phyloP scores from a whole-genome alignment of 1,140 invertebrate genomes.

The Drosophila novamexicana region DNA sequence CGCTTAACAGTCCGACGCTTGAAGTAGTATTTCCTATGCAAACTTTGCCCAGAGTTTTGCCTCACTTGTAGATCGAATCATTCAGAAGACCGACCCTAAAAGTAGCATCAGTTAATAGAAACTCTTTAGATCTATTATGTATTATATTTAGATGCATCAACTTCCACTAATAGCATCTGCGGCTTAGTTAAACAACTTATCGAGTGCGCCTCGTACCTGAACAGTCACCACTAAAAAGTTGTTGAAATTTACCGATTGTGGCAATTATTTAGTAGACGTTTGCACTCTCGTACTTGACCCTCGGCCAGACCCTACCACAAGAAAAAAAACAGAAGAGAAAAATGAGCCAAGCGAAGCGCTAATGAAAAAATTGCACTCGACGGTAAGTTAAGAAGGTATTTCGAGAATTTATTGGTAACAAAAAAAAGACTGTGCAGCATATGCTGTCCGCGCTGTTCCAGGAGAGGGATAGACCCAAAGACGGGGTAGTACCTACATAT shows the following conservation, averaged over 20 bases:
- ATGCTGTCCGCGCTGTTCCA: conserved; percentile 45
- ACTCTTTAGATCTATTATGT: not conserved
- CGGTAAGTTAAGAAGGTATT: conserved; percentile 71
- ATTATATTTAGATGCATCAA: too few species aligned
- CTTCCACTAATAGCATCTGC: too few species aligned
- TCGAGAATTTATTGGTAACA: conserved; percentile 72
- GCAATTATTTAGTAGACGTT: conserved; percentile 62
- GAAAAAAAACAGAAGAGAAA: conserved; percentile 13
- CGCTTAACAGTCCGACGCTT: too few species aligned
- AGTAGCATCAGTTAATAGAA: too few species aligned
- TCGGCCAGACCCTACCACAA: conserved; percentile 13
- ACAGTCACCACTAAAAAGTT: conserved; percentile 59
- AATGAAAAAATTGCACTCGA: conserved; percentile 71
- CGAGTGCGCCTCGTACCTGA: conserved; percentile 25
- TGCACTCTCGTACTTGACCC: conserved; percentile 41
- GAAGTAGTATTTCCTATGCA: too few species aligned
- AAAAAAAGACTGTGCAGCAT: conserved; percentile 61
- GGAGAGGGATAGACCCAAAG: conserved; percentile 10
- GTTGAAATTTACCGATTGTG: conserved; percentile 76
- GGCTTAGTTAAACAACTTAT: conserved; percentile 2
- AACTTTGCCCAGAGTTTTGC: too few species aligned
- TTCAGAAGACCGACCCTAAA: too few species aligned
- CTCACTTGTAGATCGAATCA: too few species aligned
- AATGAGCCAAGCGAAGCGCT: conserved; percentile 54
- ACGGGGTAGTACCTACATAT: conserved; percentile 25